phyloP scores from a whole-genome alignment of 2,797 vertebrate genomes.

The Helicolenus hilgendorfi region DNA sequence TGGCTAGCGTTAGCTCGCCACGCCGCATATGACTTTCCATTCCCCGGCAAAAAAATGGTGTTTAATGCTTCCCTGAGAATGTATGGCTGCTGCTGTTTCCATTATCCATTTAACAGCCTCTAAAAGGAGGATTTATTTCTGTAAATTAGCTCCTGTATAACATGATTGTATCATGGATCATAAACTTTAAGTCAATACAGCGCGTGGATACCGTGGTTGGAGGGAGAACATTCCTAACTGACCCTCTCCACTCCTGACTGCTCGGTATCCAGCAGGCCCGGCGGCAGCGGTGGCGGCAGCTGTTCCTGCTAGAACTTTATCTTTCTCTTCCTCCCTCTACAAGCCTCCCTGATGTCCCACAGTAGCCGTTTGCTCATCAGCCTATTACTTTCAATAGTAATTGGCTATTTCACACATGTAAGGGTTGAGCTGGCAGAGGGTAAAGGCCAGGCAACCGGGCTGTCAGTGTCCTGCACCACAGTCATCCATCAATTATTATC shows the following conservation, averaged over 20 bases:
- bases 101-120: constrained; percentile 97
- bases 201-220: constrained; percentile 87
- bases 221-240: constrained; percentile 81
- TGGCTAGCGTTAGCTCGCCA: constrained; percentile 92
- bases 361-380: constrained; percentile 97
- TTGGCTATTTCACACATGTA: constrained; percentile 99
- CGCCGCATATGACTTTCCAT: constrained; percentile 93
- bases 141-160: constrained; percentile 95
- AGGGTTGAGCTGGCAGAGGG: constrained; percentile 96
- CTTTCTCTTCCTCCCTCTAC: constrained; percentile 89
- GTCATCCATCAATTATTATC: constrained; percentile 98
- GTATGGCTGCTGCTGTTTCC: constrained; percentile 92
- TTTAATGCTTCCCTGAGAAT: constrained; percentile 96
- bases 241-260: constrained; percentile 64
- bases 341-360: constrained; percentile 86
- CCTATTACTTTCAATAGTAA: constrained; percentile 97
- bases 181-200: constrained; percentile 98
- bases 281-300: constrained; percentile 86
- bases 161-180: constrained; percentile 95
- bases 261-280: constrained; percentile 9
- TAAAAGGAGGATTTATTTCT: constrained; percentile 97
- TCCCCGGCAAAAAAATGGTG: constrained; percentile 90
- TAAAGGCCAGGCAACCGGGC: constrained; percentile 96
- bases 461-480: constrained; percentile 92
- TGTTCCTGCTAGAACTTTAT: constrained; percentile 93